Evolutionary conservation across 2,113 vertebrate genomes (phyloP).

Genomic region (Microtus ochrogaster): DNA sequence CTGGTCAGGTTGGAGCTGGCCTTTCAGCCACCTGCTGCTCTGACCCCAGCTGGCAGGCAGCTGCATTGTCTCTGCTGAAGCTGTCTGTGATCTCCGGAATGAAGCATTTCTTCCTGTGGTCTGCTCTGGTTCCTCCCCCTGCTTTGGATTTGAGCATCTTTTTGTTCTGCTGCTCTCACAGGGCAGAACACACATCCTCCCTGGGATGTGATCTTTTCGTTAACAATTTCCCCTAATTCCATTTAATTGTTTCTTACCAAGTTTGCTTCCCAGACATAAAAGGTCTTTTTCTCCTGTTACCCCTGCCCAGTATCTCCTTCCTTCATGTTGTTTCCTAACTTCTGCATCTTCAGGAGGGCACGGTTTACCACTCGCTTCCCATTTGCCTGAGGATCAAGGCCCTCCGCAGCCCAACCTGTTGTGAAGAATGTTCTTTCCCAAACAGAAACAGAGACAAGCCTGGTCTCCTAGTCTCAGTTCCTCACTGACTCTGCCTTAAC

Average conservation of each 20-base stretch:
- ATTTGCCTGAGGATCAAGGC: not conserved
- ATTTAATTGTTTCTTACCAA: conserved; percentile 32
- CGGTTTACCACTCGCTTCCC: not conserved
- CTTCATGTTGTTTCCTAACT: not conserved
- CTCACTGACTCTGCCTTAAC: not conserved
- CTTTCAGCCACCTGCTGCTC: not conserved
- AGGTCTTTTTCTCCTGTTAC: not conserved
- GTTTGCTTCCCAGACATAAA: not conserved
- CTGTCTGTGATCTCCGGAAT: conserved; percentile 48
- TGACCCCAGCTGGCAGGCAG: conserved; percentile 5
- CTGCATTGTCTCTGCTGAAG: conserved; percentile 63
- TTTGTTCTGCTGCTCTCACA: conserved; percentile 57
- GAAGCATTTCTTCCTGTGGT: conserved; percentile 66
- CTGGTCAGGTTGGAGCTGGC: not conserved
- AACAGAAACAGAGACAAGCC: not conserved
- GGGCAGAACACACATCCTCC: conserved; percentile 32
- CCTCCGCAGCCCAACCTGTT: not conserved
- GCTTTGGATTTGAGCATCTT: conserved; percentile 36
- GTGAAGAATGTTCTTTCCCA: not conserved
- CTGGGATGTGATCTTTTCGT: conserved; percentile 27
- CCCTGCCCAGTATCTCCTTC: not conserved
- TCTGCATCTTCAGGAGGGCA: not conserved
- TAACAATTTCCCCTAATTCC: not conserved
- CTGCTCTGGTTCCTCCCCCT: conserved; percentile 10
- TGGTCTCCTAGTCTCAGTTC: not conserved